Percentiles rank a stretch among this genome's conserved stretches.
Evolutionary conservation across 2,113 vertebrate species (phyloP).

Genomic region (Thalassarche chlororhynchos): DNA sequence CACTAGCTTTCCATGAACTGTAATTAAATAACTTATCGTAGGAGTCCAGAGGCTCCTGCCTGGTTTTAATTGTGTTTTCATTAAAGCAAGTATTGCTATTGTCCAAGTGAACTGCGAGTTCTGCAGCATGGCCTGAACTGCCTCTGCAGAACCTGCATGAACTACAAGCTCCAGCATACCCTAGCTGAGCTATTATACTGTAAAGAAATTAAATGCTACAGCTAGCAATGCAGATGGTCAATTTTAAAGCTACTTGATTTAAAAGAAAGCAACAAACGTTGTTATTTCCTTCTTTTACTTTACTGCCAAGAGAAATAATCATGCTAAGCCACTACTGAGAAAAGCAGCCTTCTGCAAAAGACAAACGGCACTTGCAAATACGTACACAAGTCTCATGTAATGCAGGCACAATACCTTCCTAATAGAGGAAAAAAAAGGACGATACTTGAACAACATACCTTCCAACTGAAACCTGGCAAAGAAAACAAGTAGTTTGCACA

Average conservation of each 20-base stretch:
- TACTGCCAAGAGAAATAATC: neutral
- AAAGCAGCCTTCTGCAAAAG: neutral
- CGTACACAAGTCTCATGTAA: neutral
- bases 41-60: neutral
- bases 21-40: constrained; percentile 38
- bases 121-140: neutral
- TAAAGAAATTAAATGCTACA: neutral
- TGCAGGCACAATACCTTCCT: neutral
- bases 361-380: neutral
- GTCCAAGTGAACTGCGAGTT: neutral
- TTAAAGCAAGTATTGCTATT: neutral
- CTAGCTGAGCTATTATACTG: neutral
- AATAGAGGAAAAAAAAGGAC: neutral
- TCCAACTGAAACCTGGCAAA: neutral
- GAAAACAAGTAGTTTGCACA: neutral
- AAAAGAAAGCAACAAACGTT: neutral
- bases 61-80: constrained; percentile 31
- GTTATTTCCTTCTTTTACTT: neutral
- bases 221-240: neutral
- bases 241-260: neutral
- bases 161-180: neutral
- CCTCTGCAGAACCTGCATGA: neutral
- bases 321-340: neutral
- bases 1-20: neutral
- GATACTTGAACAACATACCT: neutral